Conservation (phyloP, 2,113 vertebrate species). For the Asarcornis scutulata region DNA sequence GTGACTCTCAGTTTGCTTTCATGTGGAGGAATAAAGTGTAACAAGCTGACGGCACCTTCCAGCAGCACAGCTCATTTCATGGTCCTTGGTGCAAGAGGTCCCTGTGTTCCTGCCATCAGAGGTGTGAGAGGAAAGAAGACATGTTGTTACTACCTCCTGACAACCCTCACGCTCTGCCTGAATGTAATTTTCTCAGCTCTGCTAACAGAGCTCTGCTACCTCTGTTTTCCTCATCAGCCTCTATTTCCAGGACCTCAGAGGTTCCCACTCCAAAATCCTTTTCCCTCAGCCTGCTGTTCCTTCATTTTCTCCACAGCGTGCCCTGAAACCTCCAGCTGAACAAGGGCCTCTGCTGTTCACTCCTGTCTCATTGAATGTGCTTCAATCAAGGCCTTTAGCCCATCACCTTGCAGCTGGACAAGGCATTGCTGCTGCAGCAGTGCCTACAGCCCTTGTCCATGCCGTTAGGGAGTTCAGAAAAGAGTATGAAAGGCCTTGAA, state of each 20-base stretch:
- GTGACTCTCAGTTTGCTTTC: background rate
- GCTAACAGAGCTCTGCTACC: background rate
- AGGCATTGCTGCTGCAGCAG: background rate
- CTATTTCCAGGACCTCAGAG: background rate
- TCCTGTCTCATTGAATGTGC: accelerated
- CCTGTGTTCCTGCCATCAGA: background rate
- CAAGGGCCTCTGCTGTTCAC: background rate
- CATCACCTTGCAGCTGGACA: background rate
- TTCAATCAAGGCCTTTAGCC: background rate
- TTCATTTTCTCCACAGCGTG: background rate
- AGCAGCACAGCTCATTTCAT: background rate
- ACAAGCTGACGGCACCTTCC: background rate
- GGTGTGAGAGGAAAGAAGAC: background rate
- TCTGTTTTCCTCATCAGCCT: constrained; percentile 7
- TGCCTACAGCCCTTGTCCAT: accelerated
- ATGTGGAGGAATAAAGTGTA: background rate
- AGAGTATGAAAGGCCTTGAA: background rate
- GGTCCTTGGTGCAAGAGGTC: background rate
- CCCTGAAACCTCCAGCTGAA: background rate
- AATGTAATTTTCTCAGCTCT: background rate
- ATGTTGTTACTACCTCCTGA: background rate
- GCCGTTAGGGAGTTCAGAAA: background rate
- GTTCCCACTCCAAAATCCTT: background rate
- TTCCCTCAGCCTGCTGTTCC: background rate
- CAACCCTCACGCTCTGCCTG: background rate